These are phyloP conservation scores for Sardinella longiceps DNA, from an alignment of 2,797 vertebrate genomes.

Conservation along the genomic window DNA sequence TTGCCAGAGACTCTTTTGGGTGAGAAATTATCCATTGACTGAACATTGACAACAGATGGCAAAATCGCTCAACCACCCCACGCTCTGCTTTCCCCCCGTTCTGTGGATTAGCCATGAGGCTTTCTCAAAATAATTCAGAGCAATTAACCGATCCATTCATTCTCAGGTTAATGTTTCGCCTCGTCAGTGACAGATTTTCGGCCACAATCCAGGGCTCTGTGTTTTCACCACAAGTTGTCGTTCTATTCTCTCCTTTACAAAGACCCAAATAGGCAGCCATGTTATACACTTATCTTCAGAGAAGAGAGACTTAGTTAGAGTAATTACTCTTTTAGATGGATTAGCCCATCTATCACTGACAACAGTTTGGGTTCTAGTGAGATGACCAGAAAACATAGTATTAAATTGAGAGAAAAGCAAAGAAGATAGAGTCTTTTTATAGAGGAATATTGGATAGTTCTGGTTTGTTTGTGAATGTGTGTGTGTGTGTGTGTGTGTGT, in stretches of 20 bases:
- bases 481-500: background rate
- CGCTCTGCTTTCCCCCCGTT: constrained; percentile 39
- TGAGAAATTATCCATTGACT: constrained; percentile 70
- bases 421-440: too few relatives aligned
- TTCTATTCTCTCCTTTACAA: background rate
- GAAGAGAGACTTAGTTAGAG: background rate
- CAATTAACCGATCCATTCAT: constrained; percentile 65
- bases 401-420: too few relatives aligned
- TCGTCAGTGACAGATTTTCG: constrained; percentile 57
- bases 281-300: background rate
- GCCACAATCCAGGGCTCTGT: constrained; percentile 51
- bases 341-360: background rate
- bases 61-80: constrained; percentile 67
- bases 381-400: background rate
- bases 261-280: background rate
- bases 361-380: background rate
- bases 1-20: constrained; percentile 65
- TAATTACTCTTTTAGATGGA: background rate
- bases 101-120: constrained; percentile 64
- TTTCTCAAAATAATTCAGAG: constrained; percentile 66
- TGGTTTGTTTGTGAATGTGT: background rate
- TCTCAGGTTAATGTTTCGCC: constrained; percentile 56
- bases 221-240: background rate
- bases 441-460: background rate
- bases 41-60: constrained; percentile 78